A percentile compares a stretch with the other conserved stretches of the same genome.
phyloP scores from a whole-genome alignment of 2,888 invertebrate species.

The Chrysodeixis includens region DNA sequence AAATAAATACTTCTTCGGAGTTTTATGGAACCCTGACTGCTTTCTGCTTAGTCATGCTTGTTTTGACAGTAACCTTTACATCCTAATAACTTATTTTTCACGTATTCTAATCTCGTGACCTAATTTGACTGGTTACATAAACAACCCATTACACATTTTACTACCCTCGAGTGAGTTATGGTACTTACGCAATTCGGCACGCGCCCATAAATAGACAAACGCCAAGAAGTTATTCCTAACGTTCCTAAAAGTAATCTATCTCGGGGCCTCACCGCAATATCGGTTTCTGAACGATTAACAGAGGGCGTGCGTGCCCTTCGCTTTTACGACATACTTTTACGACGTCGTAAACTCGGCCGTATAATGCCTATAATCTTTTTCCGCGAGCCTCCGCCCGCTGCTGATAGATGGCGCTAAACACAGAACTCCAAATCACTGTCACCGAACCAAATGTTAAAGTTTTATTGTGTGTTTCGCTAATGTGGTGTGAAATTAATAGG shows the following conservation, averaged over 20 bases:
- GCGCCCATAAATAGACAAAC: slow-evolving; percentile 84
- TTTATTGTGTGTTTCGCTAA: slow-evolving; percentile 89
- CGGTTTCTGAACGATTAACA: slow-evolving; percentile 89
- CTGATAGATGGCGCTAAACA: slow-evolving; percentile 85
- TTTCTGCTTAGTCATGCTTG: slow-evolving; percentile 50
- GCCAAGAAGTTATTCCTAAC: slow-evolving; percentile 85
- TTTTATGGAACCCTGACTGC: slow-evolving; percentile 18
- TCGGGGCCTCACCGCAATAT: slow-evolving; percentile 87
- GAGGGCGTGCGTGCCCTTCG: slow-evolving; percentile 89
- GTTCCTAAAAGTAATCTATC: slow-evolving; percentile 86
- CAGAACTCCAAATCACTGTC: slow-evolving; percentile 85
- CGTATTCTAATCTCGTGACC: slow-evolving; percentile 57
- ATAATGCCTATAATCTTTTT: slow-evolving; percentile 88
- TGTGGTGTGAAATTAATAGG: slow-evolving; percentile 90
- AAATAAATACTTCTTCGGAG: slow-evolving; percentile 22
- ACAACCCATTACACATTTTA: slow-evolving; percentile 63
- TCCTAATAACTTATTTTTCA: slow-evolving; percentile 57
- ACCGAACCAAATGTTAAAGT: slow-evolving; percentile 84
- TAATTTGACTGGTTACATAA: slow-evolving; percentile 63
- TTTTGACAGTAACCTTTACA: slow-evolving; percentile 29
- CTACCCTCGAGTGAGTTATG: slow-evolving; percentile 63
- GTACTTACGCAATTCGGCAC: slow-evolving; percentile 73
- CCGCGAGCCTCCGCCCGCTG: slow-evolving; percentile 71
- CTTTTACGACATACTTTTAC: slow-evolving; percentile 88
- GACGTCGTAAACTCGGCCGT: slow-evolving; percentile 86